phyloP scores from a whole-genome alignment of 2,797 vertebrate genomes.

The Pantherophis alleghaniensis region DNA sequence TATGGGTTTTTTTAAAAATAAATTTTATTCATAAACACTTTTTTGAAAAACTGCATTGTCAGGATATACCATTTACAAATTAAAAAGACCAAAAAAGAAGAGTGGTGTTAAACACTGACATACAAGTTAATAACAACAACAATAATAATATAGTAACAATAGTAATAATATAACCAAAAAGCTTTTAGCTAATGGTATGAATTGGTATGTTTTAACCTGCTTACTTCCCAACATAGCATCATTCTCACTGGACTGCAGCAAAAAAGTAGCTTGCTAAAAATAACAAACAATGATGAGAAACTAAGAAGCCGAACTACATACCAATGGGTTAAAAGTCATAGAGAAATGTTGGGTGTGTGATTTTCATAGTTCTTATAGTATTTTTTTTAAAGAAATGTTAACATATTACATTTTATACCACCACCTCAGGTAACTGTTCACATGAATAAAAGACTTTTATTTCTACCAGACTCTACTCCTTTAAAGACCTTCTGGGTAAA shows the following conservation, averaged over 20 bases:
- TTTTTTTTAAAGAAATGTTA: conserved; percentile 60
- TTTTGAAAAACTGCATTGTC: too few species aligned
- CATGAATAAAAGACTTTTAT: conserved; percentile 72
- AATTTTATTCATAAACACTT: too few species aligned
- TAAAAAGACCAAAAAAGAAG: too few species aligned
- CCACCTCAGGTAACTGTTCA: conserved; percentile 67
- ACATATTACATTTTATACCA: conserved; percentile 62
- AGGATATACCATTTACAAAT: too few species aligned
- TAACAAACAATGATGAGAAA: neutral
- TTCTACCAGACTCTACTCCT: conserved; percentile 63
- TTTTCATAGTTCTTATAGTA: conserved; percentile 63
- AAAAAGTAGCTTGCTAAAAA: neutral
- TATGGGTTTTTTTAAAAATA: neutral
- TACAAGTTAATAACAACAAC: too few species aligned
- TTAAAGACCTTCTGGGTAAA: conserved; percentile 66
- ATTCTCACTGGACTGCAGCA: too few species aligned
- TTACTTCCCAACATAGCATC: neutral
- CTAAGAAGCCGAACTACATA: neutral
- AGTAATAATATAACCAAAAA: too few species aligned
- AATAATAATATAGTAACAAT: too few species aligned
- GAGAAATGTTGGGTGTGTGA: conserved; percentile 45
- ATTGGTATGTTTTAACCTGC: neutral
- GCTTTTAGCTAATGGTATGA: neutral
- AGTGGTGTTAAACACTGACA: too few species aligned
- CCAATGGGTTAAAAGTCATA: conserved; percentile 35